phyloP scores from a whole-genome alignment of 2,797 vertebrate species.

The Enteromius paludinosus region DNA sequence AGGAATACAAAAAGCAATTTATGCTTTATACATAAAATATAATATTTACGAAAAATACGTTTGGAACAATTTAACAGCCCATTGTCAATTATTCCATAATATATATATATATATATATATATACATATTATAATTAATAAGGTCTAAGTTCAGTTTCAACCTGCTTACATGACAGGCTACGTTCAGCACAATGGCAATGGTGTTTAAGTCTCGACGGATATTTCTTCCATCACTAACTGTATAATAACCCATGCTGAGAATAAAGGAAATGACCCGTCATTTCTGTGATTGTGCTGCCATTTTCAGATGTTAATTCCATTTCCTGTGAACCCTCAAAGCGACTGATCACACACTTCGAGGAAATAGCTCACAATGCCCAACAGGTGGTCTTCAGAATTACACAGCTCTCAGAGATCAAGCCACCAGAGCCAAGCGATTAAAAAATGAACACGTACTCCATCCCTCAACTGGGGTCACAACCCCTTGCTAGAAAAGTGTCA shows the following conservation, averaged over 20 bases:
- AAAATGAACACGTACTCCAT: background rate
- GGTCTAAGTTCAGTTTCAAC: background rate
- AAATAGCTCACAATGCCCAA: conserved; percentile 26
- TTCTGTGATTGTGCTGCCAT: conserved; percentile 34
- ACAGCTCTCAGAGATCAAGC: conserved; percentile 2
- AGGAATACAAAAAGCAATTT: conserved; percentile 5
- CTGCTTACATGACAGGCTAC: background rate
- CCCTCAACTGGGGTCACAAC: background rate
- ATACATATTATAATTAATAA: background rate
- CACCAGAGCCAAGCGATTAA: conserved; percentile 5
- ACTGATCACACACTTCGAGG: conserved; percentile 41
- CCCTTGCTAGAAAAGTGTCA: background rate
- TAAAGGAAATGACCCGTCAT: conserved; percentile 31
- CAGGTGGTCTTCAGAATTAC: conserved; percentile 32
- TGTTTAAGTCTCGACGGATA: background rate
- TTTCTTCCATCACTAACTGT: conserved; percentile 1
- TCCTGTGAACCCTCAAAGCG: conserved; percentile 27
- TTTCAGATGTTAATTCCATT: conserved; percentile 39
- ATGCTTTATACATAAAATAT: no score
- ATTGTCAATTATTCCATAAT: background rate
- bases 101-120: no score
- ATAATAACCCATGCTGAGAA: conserved; percentile 25
- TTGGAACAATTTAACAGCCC: background rate
- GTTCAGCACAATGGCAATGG: background rate
- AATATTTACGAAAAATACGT: background rate